Evolutionary conservation across 2,888 invertebrate species (phyloP).

Genomic region (Leptopilina drosophilae): DNA sequence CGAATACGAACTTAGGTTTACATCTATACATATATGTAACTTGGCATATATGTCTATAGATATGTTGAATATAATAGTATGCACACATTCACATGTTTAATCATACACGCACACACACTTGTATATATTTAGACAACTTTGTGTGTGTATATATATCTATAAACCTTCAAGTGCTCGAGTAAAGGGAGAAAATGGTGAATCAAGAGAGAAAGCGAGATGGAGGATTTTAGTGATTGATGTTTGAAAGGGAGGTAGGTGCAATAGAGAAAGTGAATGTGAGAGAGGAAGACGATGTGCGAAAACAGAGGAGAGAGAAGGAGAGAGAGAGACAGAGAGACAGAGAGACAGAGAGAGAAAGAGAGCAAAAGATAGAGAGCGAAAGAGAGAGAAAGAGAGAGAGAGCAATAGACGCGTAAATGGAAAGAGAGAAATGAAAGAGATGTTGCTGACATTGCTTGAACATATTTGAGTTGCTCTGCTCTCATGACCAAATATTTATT

Average conservation of each 20-base stretch:
- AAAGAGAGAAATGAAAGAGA: slow-evolving; percentile 42
- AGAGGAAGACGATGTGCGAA: slow-evolving; percentile 26
- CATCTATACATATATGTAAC: slow-evolving; percentile 59
- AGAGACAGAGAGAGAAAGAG: not conserved
- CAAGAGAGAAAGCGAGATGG: slow-evolving; percentile 41
- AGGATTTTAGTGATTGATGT: slow-evolving; percentile 31
- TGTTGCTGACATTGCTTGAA: slow-evolving; percentile 62
- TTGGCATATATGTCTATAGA: slow-evolving; percentile 59
- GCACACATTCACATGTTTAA: not conserved
- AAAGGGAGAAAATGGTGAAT: slow-evolving; percentile 15
- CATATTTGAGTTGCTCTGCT: slow-evolving; percentile 64
- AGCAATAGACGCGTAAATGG: not conserved
- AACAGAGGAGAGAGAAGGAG: slow-evolving; percentile 33
- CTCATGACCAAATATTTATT: slow-evolving; percentile 75
- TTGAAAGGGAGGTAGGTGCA: slow-evolving; percentile 38
- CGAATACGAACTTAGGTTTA: slow-evolving; percentile 59
- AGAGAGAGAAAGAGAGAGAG: slow-evolving; percentile 37
- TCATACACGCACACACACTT: not conserved
- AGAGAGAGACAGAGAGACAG: slow-evolving; percentile 37
- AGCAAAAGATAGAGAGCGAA: too few relatives aligned
- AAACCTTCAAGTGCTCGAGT: slow-evolving; percentile 17
- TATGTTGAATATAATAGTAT: slow-evolving; percentile 1
- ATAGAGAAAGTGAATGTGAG: slow-evolving; percentile 39
- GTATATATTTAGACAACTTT: too few relatives aligned
- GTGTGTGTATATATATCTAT: too few relatives aligned